Evolutionary conservation across 1,140 invertebrate species (phyloP).

Genomic region (Drosophila hydei): DNA sequence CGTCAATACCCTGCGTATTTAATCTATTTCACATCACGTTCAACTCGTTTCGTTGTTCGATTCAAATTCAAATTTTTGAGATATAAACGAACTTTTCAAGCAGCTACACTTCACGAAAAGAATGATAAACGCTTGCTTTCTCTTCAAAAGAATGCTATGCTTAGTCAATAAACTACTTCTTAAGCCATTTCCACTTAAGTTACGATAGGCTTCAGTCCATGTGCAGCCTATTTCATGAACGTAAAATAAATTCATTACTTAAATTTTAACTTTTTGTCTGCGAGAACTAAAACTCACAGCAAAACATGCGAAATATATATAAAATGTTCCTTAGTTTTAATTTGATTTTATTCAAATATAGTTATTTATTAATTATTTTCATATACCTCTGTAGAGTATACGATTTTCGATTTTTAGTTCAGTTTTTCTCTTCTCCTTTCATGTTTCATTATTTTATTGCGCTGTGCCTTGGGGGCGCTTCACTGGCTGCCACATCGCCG

Average conservation of each 20-base stretch:
- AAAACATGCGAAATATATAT: too few species aligned
- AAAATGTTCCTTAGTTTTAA: too few species aligned
- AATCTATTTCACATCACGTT: not conserved
- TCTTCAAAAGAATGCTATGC: too few species aligned
- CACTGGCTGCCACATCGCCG: slow-evolving; percentile 4
- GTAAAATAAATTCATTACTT: too few species aligned
- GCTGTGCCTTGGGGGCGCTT: slow-evolving; percentile 36
- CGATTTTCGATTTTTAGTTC: not conserved
- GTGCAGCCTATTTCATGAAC: too few species aligned
- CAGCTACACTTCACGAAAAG: not conserved
- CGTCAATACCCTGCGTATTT: not conserved
- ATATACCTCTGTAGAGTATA: not conserved
- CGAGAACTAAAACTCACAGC: too few species aligned
- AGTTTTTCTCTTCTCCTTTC: slow-evolving; percentile 16
- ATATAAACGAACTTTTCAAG: not conserved
- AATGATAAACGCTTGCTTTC: too few species aligned
- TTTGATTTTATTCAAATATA: not conserved
- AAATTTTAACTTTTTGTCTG: too few species aligned
- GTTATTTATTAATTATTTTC: not conserved
- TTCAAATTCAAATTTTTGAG: not conserved
- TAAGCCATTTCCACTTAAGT: too few species aligned
- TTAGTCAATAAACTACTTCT: too few species aligned
- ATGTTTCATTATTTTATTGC: slow-evolving; percentile 53
- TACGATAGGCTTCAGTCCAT: too few species aligned
- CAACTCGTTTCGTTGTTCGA: not conserved